These are phyloP conservation scores for Arge pagana DNA, from an alignment of 2,888 invertebrate genomes.

Conservation along the genomic window DNA sequence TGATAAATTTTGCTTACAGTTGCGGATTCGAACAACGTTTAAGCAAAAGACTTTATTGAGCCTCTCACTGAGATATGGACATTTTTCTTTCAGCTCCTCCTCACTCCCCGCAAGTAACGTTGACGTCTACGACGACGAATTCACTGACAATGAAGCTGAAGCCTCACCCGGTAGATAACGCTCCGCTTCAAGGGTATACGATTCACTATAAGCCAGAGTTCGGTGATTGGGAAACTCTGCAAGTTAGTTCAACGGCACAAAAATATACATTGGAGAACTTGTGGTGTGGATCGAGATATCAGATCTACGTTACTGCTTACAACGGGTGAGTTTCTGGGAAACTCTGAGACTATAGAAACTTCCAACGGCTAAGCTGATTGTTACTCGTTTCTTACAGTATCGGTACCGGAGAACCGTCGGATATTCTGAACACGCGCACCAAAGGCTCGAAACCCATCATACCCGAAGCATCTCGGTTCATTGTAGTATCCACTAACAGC, in stretches of 20 bases:
- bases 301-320: constrained; percentile 90
- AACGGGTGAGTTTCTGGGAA: constrained; percentile 69
- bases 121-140: constrained; percentile 77
- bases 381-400: constrained; percentile 64
- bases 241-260: constrained; percentile 76
- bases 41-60: too few relatives aligned
- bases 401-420: constrained; percentile 89
- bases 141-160: constrained; percentile 74
- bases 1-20: constrained; percentile 60
- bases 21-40: too few relatives aligned
- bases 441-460: constrained; percentile 93
- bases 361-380: not conserved
- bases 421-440: constrained; percentile 86
- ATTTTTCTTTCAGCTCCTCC: constrained; percentile 66
- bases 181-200: constrained; percentile 90
- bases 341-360: not conserved
- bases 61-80: constrained; percentile 58
- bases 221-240: constrained; percentile 90
- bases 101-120: constrained; percentile 74
- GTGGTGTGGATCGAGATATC: constrained; percentile 91
- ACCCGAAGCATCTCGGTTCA: constrained; percentile 87
- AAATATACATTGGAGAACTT: constrained; percentile 86
- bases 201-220: constrained; percentile 94
- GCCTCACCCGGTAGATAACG: constrained; percentile 77
- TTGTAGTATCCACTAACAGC: constrained; percentile 91